These are phyloP conservation scores for Ahaetulla prasina DNA, from an alignment of 2,113 vertebrate genomes.

Conservation along the genomic window DNA sequence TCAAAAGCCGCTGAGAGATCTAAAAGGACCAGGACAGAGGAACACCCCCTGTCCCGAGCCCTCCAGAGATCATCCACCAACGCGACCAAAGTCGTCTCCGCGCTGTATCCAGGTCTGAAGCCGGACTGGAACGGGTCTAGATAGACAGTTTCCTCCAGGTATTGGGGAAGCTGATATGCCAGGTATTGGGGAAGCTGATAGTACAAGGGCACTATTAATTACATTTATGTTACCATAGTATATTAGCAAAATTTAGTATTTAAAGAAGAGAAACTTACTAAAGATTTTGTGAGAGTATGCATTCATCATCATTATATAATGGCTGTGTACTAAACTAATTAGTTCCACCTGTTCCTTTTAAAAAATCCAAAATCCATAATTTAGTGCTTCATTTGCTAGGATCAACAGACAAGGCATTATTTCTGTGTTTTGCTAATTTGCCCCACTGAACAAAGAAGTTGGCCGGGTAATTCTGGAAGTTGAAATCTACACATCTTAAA, in stretches of 20 bases:
- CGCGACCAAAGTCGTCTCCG: too few species aligned
- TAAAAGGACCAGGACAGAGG: too few species aligned
- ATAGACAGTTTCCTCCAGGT: too few species aligned
- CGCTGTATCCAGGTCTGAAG: too few species aligned
- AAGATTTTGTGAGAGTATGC: neutral
- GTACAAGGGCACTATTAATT: neutral
- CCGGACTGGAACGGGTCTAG: too few species aligned
- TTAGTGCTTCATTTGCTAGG: neutral
- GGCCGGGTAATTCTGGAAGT: neutral
- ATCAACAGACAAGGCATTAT: neutral
- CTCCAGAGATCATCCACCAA: too few species aligned
- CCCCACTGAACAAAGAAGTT: neutral
- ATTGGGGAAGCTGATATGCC: too few species aligned
- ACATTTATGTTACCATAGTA: neutral
- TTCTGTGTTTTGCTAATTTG: neutral
- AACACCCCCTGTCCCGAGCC: too few species aligned
- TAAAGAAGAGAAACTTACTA: neutral
- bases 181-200: too few species aligned
- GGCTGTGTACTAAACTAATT: neutral
- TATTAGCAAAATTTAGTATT: neutral
- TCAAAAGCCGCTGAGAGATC: too few species aligned
- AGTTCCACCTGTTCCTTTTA: neutral
- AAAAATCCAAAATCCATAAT: neutral
- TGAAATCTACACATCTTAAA: neutral
- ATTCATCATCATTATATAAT: neutral